Percentiles rank a stretch among this genome's conserved stretches.
These are phyloP conservation scores for Cactoblastis cactorum DNA, from an alignment of 2,888 invertebrate genomes.

Conservation along the genomic window DNA sequence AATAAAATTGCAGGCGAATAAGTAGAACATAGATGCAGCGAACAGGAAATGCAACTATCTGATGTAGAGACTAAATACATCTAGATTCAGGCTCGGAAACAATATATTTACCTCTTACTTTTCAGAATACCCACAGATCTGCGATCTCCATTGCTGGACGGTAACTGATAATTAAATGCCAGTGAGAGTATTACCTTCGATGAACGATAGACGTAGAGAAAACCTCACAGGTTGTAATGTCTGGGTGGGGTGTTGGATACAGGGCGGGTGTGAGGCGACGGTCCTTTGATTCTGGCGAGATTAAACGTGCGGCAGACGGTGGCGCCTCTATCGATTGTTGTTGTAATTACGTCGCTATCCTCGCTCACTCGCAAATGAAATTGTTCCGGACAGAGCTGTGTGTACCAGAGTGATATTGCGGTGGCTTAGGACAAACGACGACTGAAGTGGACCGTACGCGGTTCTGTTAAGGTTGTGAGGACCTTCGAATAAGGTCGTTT, in stretches of 20 bases:
- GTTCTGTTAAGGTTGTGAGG: constrained; percentile 28
- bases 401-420: constrained; percentile 67
- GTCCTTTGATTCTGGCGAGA: constrained; percentile 78
- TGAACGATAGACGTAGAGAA: constrained; percentile 29
- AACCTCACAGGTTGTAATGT: constrained; percentile 30
- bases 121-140: constrained; percentile 31
- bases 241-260: constrained; percentile 47
- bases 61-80: constrained; percentile 66
- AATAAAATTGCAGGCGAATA: constrained; percentile 63
- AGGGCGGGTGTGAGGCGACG: constrained; percentile 69
- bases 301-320: constrained; percentile 80
- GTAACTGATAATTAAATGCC: background rate
- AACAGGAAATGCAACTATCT: constrained; percentile 75
- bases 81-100: constrained; percentile 72
- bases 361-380: constrained; percentile 79
- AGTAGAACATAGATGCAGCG: constrained; percentile 54
- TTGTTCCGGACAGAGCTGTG: constrained; percentile 76
- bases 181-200: constrained; percentile 25
- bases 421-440: constrained; percentile 39
- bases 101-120: constrained; percentile 57
- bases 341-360: constrained; percentile 79
- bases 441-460: constrained; percentile 49
- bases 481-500: constrained; percentile 13
- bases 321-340: constrained; percentile 80
- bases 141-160: constrained; percentile 37